Percentiles rank a stretch among this genome's conserved stretches.
Conservation (phyloP, 23 tunicate genomes). For the Styela plicata region DNA sequence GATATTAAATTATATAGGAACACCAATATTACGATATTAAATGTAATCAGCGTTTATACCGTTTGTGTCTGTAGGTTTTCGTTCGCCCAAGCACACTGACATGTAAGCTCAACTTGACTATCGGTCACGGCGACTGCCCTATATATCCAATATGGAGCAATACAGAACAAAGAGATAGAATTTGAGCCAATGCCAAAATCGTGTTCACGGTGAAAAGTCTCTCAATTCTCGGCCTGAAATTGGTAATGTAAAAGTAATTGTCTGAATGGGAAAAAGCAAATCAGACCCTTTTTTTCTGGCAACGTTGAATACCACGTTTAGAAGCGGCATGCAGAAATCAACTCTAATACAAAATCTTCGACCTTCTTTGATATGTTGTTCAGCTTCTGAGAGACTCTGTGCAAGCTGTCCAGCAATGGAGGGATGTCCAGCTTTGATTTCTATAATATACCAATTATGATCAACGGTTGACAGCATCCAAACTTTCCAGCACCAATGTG, state of each 20-base stretch:
- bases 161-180: neutral
- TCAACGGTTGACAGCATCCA: neutral
- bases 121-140: neutral
- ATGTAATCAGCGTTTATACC: no score
- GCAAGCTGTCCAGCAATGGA: neutral
- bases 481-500: neutral
- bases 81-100: neutral
- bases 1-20: no score
- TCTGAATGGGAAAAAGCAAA: neutral
- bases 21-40: no score
- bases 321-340: neutral
- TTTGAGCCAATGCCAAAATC: neutral
- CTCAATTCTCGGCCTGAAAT: neutral
- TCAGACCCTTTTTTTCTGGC: neutral
- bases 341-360: neutral
- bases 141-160: neutral
- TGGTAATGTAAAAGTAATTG: neutral
- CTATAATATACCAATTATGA: neutral
- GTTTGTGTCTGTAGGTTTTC: no score
- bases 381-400: neutral
- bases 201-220: neutral
- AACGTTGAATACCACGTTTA: neutral
- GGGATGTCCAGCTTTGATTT: neutral
- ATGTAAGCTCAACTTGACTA: neutral
- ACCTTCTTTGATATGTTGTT: neutral